These are phyloP conservation scores for Nematolebias whitei DNA, from an alignment of 2,113 vertebrate genomes.

Conservation along the genomic window DNA sequence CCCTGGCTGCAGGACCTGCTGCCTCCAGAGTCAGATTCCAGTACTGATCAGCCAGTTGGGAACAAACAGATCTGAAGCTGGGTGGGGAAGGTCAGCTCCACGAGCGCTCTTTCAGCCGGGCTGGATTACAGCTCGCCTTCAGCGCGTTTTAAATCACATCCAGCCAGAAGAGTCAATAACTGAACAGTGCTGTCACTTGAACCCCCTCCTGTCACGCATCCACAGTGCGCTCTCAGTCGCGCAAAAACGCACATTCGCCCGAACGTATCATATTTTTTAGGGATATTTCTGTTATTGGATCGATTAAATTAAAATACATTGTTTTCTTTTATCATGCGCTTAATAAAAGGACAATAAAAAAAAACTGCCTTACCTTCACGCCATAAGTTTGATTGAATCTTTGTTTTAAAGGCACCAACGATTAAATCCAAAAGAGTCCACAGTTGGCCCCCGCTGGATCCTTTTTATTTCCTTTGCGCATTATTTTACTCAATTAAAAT, in stretches of 20 bases:
- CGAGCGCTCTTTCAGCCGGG: constrained; percentile 9
- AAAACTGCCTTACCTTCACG: constrained; percentile 77
- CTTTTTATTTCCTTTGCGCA: constrained; percentile 51
- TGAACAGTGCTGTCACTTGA: neutral
- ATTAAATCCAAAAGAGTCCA: constrained; percentile 72
- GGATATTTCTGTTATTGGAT: too few relatives aligned
- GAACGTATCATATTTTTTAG: neutral
- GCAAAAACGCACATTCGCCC: neutral
- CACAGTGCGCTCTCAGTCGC: neutral
- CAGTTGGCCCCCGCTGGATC: constrained; percentile 49
- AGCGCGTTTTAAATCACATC: constrained; percentile 20
- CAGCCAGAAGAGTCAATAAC: constrained; percentile 25
- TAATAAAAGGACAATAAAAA: neutral
- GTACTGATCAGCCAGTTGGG: constrained; percentile 41
- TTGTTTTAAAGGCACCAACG: constrained; percentile 48
- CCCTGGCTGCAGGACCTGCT: constrained; percentile 10
- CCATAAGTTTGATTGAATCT: constrained; percentile 77
- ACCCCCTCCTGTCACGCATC: neutral
- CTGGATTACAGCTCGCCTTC: constrained; percentile 1
- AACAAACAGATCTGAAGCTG: constrained; percentile 38
- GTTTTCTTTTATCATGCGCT: neutral
- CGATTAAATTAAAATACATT: neutral
- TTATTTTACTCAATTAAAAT: constrained; percentile 45
- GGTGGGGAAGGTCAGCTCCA: constrained; percentile 10
- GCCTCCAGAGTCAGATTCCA: constrained; percentile 13